Percentiles rank a stretch among this genome's conserved stretches.
Evolutionary conservation across 2,888 invertebrate genomes (phyloP).

Genomic region (Hirtodrosophila duncani): DNA sequence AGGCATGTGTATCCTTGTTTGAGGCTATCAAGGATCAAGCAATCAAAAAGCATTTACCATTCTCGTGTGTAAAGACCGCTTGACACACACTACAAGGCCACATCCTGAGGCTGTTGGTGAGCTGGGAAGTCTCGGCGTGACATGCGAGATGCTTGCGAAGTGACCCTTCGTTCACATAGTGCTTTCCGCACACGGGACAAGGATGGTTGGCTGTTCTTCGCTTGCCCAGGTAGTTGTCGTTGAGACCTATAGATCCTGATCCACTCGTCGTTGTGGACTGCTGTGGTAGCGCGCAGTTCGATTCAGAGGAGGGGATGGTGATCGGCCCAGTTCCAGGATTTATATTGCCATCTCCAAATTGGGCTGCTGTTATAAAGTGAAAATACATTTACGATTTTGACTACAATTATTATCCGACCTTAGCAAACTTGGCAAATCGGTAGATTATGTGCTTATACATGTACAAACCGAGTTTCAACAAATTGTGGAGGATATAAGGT

Average conservation of each 20-base stretch:
- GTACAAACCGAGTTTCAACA: too few species aligned
- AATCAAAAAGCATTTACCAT: slow-evolving; percentile 84
- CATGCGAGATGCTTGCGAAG: slow-evolving; percentile 94
- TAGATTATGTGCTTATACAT: too few species aligned
- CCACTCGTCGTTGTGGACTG: slow-evolving; percentile 72
- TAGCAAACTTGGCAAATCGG: too few species aligned
- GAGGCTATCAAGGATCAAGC: slow-evolving; percentile 5
- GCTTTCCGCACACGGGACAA: slow-evolving; percentile 96
- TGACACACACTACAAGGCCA: slow-evolving; percentile 98
- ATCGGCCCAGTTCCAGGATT: slow-evolving; percentile 4
- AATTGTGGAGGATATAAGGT: too few species aligned
- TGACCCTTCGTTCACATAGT: slow-evolving; percentile 96
- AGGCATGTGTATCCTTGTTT: slow-evolving; percentile 29
- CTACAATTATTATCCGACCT: too few species aligned
- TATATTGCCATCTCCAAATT: slow-evolving; percentile 41
- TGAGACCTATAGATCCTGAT: slow-evolving; percentile 57
- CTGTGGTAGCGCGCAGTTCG: slow-evolving; percentile 42
- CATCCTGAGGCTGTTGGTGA: slow-evolving; percentile 92
- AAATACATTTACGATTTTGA: too few species aligned
- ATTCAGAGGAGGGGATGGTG: too few species aligned
- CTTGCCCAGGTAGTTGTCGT: slow-evolving; percentile 93
- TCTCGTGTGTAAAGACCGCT: slow-evolving; percentile 96
- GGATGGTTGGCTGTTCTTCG: slow-evolving; percentile 96
- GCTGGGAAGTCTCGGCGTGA: slow-evolving; percentile 93
- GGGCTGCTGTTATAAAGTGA: slow-evolving; percentile 14